Base-by-base conservation (phyloP, 2,888 invertebrate genomes). In the Cybosia mesomella region DNA sequence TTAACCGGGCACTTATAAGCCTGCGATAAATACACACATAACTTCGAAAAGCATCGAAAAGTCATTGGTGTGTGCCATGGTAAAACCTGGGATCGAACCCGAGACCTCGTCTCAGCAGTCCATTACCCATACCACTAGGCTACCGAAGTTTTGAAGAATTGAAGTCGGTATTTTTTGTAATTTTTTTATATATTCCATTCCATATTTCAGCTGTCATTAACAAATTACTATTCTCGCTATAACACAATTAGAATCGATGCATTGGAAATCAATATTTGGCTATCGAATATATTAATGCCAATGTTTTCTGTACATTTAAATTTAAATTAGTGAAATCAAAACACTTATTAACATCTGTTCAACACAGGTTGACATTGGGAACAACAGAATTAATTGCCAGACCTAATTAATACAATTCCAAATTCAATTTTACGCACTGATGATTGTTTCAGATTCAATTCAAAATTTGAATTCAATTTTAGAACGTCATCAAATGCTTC, bases 291-390 rank as follows among this genome's bases (percentile, higher is more conserved):
- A n/a, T n/a, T 0, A 62, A 53, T 21, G 32, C 32, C 53, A 49
- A 65, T 65, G 28, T 28, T 21, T 58, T 49, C 58, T 22, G 10
- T n/a, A n/a, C 58, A 64, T 58, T 58, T 64, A 10, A 58, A 7
- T 32, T 64, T 58, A 32, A 43, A 58, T 58, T n/a, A 64, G 18
- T 59, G 11, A 34, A 65, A 65, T 65, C 53, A 65, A 58, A 58
- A 49, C 32, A 28, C 21, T 34, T 22, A 49, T 49, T 49, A 49
- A 49, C 49, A 10, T 11, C 3, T 32, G 62, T 49, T 24, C n/a
- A 18, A 49, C 43, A 43, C 8, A 49, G 18, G 43, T 15, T 43
- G 49, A 9, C 49, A n/a, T 49, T n/a, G 49, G 18, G 43, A 43
- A n/a, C 9, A n/a, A n/a, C 43, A n/a, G n/a, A 49, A 49, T 49